phyloP scores from a whole-genome alignment of 2,797 vertebrate genomes.

The Myotis pilosus region DNA sequence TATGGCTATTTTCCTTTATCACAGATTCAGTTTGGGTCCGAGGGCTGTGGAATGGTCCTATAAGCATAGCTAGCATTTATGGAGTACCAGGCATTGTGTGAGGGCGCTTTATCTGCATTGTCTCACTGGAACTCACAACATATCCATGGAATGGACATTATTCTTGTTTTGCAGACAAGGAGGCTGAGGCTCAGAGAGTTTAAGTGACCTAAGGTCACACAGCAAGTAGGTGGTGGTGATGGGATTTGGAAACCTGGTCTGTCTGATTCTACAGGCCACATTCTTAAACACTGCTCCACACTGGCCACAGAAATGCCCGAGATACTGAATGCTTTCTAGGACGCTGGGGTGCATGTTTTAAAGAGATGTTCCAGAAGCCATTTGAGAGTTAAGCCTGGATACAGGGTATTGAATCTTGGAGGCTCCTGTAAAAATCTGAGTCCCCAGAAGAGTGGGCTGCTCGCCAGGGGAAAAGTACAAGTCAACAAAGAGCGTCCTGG shows the following conservation, averaged over 20 bases:
- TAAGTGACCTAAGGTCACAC: background rate
- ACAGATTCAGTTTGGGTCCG: background rate
- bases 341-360: background rate
- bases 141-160: background rate
- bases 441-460: background rate
- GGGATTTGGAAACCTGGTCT: conserved; percentile 2
- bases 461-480: background rate
- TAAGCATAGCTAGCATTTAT: background rate
- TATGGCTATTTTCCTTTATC: background rate
- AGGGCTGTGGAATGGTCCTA: background rate
- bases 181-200: conserved; percentile 15
- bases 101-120: background rate
- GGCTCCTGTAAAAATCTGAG: background rate
- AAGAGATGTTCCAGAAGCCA: conserved; percentile 15
- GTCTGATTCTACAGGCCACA: background rate
- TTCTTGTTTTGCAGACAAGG: conserved; percentile 19
- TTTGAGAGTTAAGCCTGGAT: background rate
- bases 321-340: background rate
- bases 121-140: background rate
- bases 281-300: background rate
- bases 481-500: background rate
- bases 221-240: background rate
- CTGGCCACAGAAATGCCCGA: background rate
- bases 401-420: background rate
- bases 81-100: background rate